Evolutionary conservation across 2,113 vertebrate genomes (phyloP).

Genomic region (Lophotis ruficrista): DNA sequence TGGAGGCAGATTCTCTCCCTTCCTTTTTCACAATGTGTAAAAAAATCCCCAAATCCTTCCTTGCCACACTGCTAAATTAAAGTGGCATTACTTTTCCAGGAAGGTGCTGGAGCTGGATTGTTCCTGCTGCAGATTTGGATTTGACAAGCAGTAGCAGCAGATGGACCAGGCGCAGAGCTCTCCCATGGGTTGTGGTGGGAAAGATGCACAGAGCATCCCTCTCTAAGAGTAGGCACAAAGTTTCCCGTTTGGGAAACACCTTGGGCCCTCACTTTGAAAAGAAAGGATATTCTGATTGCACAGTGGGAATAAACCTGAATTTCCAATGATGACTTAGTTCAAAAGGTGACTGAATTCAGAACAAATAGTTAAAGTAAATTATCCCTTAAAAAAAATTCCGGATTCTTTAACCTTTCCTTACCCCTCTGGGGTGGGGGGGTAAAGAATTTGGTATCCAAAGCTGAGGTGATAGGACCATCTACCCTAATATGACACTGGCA

Average conservation of each 20-base stretch:
- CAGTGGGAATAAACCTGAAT: not conserved
- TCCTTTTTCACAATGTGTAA: not conserved
- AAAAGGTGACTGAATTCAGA: not conserved
- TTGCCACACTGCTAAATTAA: not conserved
- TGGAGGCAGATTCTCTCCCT: not conserved
- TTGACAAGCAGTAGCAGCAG: not conserved
- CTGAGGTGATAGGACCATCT: not conserved
- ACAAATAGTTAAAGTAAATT: not conserved
- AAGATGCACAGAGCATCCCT: not conserved
- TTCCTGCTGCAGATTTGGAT: not conserved
- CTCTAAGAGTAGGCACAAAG: not conserved
- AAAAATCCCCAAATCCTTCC: not conserved
- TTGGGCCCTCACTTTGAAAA: not conserved
- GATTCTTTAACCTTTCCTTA: not conserved
- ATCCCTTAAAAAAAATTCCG: not conserved
- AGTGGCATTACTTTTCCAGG: not conserved
- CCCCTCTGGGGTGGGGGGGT: no score
- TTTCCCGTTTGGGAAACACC: not conserved
- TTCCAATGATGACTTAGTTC: not conserved
- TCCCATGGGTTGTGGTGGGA: not conserved
- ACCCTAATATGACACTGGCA: not conserved
- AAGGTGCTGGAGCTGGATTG: not conserved
- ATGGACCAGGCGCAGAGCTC: not conserved
- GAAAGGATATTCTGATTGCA: not conserved
- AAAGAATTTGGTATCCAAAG: not conserved